Conservation (phyloP, 2,113 vertebrate genomes). For the Percopsis transmontana region DNA sequence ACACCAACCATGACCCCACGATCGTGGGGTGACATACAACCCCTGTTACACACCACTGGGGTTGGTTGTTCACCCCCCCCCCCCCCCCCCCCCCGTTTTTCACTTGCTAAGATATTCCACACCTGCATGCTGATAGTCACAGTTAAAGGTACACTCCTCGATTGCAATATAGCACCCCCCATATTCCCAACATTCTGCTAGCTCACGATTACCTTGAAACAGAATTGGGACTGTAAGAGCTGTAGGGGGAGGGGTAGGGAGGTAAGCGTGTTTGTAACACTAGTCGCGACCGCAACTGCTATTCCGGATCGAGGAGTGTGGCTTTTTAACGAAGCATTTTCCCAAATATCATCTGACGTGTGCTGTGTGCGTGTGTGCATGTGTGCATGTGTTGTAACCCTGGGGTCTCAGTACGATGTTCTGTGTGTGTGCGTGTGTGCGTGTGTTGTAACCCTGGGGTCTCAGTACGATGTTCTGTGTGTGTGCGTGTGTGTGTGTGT, state of each 20-base stretch:
- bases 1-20: too few relatives aligned
- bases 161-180: too few relatives aligned
- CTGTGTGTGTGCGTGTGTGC: conserved; percentile 19
- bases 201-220: too few relatives aligned
- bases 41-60: too few relatives aligned
- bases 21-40: too few relatives aligned
- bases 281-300: too few relatives aligned
- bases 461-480: conserved; percentile 56
- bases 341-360: not conserved
- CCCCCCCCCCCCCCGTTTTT: too few relatives aligned
- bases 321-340: too few relatives aligned
- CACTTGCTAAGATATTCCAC: not conserved
- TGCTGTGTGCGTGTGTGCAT: conserved; percentile 13
- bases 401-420: conserved; percentile 48
- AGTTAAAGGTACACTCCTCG: not conserved
- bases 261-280: too few relatives aligned
- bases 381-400: conserved; percentile 37
- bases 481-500: conserved; percentile 34
- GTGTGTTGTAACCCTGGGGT: conserved; percentile 38
- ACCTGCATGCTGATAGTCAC: not conserved
- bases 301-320: too few relatives aligned
- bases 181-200: not conserved
- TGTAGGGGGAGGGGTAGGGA: too few relatives aligned
- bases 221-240: not conserved
- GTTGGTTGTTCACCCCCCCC: too few relatives aligned